Evolutionary conservation across 2,888 invertebrate genomes (phyloP), one percentile per base, ranked within the genome.

Genomic region (Sphecodes monilicornis): DNA sequence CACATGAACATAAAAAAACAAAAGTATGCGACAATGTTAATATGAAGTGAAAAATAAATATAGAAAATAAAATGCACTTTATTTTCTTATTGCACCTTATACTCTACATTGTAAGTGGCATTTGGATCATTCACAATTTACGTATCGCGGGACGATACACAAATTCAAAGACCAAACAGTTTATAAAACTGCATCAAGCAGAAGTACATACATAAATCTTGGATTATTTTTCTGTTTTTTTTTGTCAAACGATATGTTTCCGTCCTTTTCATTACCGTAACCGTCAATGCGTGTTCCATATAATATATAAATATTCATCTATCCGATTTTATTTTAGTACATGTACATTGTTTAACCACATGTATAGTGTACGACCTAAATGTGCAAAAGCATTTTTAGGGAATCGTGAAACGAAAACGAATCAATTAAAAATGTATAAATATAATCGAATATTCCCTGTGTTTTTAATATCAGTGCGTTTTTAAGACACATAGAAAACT

Each of bases 21-120:
- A 68, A 78, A 75, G 5, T 68, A 46, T 22, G 26, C 26, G 60
- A 70, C 32, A 74, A 69, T 66, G 70, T n/a, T 68, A 46, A 79
- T 64, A 26, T 43, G 60, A 69, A 75, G 36, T 69, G 36, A 79
- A 57, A 75, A 26, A 79, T 76, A 70, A 86, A 70, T 70, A 50
- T 85, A 88, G 72, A 88, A 88, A 88, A 88, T 88, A 88, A 86
- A 88, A 83, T 86, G 84, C 82, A 84, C 46, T 89, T 89, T 89
- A 87, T 89, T 89, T 84, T 75, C 70, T 81, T 78, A 84, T 82
- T 82, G 80, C 88, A 88, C 71, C 29, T 78, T 74, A 78, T 78
- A 68, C 72, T 82, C 76, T 86, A 84, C 78, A 84, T 71, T 75
- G 60, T 41, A 84, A 75, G 70, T 82, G 80, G 41, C 80, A 54